Base-by-base conservation (phyloP, 2,113 vertebrate genomes). In the Charina bottae region DNA sequence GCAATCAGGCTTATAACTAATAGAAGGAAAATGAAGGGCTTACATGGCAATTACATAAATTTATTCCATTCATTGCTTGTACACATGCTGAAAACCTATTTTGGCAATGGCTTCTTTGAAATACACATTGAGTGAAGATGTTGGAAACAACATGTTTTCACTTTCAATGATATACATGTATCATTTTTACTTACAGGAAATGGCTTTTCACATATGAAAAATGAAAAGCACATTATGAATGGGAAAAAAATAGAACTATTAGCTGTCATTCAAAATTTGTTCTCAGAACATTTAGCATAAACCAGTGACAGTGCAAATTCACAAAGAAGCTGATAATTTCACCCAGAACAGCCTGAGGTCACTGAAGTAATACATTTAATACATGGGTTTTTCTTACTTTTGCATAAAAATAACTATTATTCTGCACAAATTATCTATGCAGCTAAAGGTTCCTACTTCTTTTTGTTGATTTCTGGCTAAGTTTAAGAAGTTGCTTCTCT, bases 331-430 rank as follows among this genome's bases (percentile, higher is more conserved):
- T 33, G 88, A 84, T 8, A 11, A 85, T n/a, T 89, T 84, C 2
- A 12, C n/a, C 78, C 28, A 53, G 54, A 24, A 23, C 53, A 46
- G 5, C 23, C 5, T 56, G 90, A 87, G 62, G 58, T 28, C 85
- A 78, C 54, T 15, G 0, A 0, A 55, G 8, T 62, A 87, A 17
- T 90, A 37, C 55, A 85, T 42, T 72, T 11, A 72, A 23, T 72
- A 87, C 8, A 92, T 19, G 11, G 58, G 78, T 88, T 56, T 17
- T 0, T 15, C 49, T 28, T 12, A 60, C 0, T 1, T 37, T 15
- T 4, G 2, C 2, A 23, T 0, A 0, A 15, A 58, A 7, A 0
- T 0, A 37, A 0, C 1, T 58, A 10, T 58, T 53, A 23, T 12
- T 0, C 0, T 59, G 4, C 58, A 11, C 2, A 13, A 28, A 5